Evolutionary conservation across 2,113 vertebrate genomes (phyloP).

Genomic region (Cheilinus undulatus): DNA sequence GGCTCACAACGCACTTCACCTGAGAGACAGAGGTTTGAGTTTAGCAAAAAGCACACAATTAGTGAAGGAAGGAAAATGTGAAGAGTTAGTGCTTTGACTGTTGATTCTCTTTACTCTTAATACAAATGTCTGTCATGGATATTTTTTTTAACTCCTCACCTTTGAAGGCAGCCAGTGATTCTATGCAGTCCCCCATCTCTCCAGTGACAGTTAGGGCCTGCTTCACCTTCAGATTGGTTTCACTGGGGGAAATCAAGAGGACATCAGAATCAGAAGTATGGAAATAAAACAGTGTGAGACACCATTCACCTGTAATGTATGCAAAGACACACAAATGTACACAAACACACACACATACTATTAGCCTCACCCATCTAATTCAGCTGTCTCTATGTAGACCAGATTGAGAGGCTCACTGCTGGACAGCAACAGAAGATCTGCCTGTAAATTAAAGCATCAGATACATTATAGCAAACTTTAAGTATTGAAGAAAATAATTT

Average conservation of each 20-base stretch:
- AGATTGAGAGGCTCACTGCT: constrained; percentile 95
- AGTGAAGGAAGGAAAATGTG: too few relatives aligned
- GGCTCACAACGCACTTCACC: constrained; percentile 91
- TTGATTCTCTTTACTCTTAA: too few relatives aligned
- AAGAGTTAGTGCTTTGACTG: not conserved
- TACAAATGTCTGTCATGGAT: not conserved
- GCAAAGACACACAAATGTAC: not conserved
- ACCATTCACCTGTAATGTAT: not conserved
- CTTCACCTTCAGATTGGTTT: constrained; percentile 98
- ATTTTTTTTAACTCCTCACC: constrained; percentile 77
- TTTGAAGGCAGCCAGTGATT: constrained; percentile 85
- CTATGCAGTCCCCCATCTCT: constrained; percentile 85
- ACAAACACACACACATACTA: not conserved
- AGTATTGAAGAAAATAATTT: not conserved
- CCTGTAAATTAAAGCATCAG: constrained; percentile 77
- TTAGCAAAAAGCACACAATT: not conserved
- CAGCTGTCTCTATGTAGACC: constrained; percentile 93
- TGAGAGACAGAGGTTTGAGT: constrained; percentile 56
- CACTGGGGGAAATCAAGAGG: constrained; percentile 79
- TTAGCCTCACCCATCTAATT: constrained; percentile 90
- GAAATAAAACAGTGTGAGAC: constrained; percentile 16
- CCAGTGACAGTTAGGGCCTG: constrained; percentile 91
- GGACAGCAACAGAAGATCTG: constrained; percentile 91
- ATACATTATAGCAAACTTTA: not conserved
- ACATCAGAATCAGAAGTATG: constrained; percentile 14